phyloP scores from a whole-genome alignment of 2,888 invertebrate species.

The Parapristionchus giblindavisi region DNA sequence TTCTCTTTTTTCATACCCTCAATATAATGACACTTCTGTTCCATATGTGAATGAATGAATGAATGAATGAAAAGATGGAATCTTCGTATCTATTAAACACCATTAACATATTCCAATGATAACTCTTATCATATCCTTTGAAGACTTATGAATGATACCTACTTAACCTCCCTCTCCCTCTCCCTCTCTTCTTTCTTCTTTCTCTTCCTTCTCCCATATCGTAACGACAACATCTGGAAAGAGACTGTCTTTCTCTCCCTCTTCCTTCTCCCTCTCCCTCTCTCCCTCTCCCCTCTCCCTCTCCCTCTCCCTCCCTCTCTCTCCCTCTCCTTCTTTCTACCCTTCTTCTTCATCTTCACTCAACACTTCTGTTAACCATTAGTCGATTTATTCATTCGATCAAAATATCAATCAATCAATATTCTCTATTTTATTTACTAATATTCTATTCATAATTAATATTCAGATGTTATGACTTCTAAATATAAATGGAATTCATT shows the following conservation, averaged over 20 bases:
- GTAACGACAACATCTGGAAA: neutral
- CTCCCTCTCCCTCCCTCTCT: neutral
- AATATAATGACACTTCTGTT: no score
- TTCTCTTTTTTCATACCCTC: no score
- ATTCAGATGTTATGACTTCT: no score
- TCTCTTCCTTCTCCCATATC: neutral
- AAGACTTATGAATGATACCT: neutral
- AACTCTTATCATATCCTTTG: constrained; percentile 3
- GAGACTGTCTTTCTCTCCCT: neutral
- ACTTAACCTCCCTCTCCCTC: neutral
- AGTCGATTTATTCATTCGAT: constrained; percentile 1
- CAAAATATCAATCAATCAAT: no score
- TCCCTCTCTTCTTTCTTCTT: neutral
- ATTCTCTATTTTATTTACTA: no score
- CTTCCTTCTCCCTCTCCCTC: neutral
- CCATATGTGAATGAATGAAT: no score
- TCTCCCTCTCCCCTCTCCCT: neutral
- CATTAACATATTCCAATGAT: neutral
- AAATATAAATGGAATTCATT: neutral
- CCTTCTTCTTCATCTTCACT: neutral
- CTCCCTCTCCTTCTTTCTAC: neutral
- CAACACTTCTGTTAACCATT: neutral
- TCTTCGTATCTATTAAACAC: no score
- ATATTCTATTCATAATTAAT: no score
- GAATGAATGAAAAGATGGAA: no score